These are phyloP conservation scores for Anguilla obscura DNA, from an alignment of 2,797 vertebrate genomes.

Conservation along the genomic window DNA sequence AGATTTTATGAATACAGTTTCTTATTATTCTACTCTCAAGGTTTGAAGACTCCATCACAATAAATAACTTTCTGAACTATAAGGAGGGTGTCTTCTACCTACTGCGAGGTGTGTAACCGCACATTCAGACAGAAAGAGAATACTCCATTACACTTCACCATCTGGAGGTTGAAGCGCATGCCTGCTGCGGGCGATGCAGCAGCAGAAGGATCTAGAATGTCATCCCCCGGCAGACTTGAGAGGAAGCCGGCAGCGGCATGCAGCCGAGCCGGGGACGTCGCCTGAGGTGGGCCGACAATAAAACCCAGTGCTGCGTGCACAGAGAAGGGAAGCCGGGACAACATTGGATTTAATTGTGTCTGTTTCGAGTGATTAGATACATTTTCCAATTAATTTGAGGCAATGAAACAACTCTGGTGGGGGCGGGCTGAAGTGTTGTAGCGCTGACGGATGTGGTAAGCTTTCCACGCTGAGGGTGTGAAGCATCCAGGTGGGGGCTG, in stretches of 20 bases:
- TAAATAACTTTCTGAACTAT: not conserved
- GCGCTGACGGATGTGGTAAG: not conserved
- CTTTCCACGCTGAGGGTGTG: not conserved
- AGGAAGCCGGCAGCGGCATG: not conserved
- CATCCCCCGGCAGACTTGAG: not conserved
- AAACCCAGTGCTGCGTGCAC: not conserved
- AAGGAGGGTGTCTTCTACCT: not conserved
- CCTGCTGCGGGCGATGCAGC: not conserved
- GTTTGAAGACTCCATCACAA: not conserved
- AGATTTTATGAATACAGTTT: not conserved
- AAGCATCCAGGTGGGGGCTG: not conserved
- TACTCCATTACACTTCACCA: not conserved
- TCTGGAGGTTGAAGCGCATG: not conserved
- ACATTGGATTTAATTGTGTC: not conserved
- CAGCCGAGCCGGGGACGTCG: not conserved
- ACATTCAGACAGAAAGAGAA: not conserved
- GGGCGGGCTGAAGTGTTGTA: not conserved
- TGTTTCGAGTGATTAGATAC: not conserved
- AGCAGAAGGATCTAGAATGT: not conserved
- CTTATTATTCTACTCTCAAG: not conserved
- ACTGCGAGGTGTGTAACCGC: not conserved
- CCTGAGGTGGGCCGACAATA: not conserved
- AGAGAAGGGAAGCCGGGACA: not conserved
- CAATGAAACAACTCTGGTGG: not conserved
- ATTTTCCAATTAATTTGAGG: conserved; percentile 10